Evolutionary conservation across 2,113 vertebrate genomes (phyloP).

Genomic region (Mesoclemmys tuberculata): DNA sequence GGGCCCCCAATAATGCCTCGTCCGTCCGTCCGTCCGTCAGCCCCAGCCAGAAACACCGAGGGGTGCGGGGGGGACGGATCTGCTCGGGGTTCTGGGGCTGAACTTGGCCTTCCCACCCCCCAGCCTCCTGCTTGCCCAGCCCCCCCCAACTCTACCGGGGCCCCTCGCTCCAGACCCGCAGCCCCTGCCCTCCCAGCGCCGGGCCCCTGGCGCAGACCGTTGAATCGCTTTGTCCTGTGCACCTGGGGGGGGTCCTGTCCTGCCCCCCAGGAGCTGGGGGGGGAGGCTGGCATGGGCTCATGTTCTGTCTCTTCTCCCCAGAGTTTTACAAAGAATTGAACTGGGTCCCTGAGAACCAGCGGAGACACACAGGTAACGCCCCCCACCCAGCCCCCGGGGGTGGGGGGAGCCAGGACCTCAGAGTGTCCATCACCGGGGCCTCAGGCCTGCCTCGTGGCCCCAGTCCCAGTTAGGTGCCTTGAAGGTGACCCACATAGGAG

Average conservation of each 20-base stretch:
- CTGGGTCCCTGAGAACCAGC: slow-evolving; percentile 79
- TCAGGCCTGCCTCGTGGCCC: neutral
- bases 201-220: neutral
- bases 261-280: neutral
- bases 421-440: too few species aligned
- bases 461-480: neutral
- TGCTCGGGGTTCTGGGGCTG: too few species aligned
- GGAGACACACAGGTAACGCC: slow-evolving; percentile 78
- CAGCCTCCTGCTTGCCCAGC: neutral
- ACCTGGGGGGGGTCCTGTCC: neutral
- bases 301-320: slow-evolving; percentile 2
- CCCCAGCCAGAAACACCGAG: too few species aligned
- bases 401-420: neutral
- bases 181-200: too few species aligned
- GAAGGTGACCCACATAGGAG: neutral
- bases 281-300: neutral
- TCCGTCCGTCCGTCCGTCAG: too few species aligned
- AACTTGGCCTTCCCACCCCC: neutral
- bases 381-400: neutral
- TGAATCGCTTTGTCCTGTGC: too few species aligned
- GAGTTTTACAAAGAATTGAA: slow-evolving; percentile 81
- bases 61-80: too few species aligned
- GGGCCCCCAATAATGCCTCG: too few species aligned
- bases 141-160: too few species aligned
- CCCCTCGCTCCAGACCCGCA: neutral